Conservation (phyloP, 1,140 invertebrate species). For the Pararge aegeria region DNA sequence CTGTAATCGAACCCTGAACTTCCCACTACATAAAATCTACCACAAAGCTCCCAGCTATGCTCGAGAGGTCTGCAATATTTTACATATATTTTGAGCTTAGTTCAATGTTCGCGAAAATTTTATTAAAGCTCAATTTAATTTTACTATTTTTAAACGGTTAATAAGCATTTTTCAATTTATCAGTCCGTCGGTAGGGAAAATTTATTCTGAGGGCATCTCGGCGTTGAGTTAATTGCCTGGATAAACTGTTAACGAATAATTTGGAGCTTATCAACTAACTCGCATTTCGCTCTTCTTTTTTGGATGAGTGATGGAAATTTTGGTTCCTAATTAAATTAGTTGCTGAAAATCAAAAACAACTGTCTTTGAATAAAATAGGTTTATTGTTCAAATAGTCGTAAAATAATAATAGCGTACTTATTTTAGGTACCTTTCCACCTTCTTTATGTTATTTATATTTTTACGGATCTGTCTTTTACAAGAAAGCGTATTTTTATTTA, state of each 20-base stretch:
- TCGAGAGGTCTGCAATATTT: no score
- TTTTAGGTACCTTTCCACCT: no score
- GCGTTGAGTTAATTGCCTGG: conserved; percentile 52
- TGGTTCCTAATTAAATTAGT: neutral
- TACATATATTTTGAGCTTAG: no score
- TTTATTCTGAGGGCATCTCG: conserved; percentile 44
- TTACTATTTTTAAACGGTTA: conserved; percentile 9
- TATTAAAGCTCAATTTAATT: neutral
- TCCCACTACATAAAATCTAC: no score
- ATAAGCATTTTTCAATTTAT: conserved; percentile 23
- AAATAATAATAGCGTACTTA: no score
- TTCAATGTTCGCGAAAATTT: no score
- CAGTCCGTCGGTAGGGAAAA: conserved; percentile 29
- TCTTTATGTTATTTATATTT: no score
- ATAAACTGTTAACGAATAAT: conserved; percentile 56
- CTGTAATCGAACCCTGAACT: no score
- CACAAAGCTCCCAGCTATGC: no score
- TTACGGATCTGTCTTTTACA: no score
- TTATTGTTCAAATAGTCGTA: no score
- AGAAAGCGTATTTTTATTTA: no score
- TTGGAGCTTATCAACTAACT: conserved; percentile 32
- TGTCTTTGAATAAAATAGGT: neutral
- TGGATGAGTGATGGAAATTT: conserved; percentile 4
- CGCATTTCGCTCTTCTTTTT: neutral
- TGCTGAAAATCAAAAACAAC: neutral